Conservation (phyloP, 2,113 vertebrate species). For the Micromys minutus region DNA sequence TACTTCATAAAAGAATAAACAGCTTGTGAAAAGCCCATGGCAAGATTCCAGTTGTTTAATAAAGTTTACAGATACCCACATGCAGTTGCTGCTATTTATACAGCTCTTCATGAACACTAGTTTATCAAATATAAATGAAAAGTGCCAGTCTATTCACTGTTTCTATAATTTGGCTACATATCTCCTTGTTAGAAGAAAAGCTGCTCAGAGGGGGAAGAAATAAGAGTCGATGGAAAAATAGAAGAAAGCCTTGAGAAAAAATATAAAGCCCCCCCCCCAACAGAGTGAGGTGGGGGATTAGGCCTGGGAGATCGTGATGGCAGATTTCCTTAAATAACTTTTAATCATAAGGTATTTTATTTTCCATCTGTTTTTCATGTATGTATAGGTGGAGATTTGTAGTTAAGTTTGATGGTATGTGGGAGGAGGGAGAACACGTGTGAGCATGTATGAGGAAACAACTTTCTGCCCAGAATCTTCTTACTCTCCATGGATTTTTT, state of each 20-base stretch:
- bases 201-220: not conserved
- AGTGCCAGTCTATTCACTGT: constrained; percentile 14
- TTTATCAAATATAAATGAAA: not conserved
- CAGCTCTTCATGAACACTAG: not conserved
- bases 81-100: not conserved
- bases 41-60: not conserved
- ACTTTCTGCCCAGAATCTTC: not conserved
- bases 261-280: not conserved
- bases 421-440: no score
- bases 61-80: not conserved
- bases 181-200: not conserved
- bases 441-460: not conserved
- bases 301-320: not conserved
- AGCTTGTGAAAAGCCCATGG: not conserved
- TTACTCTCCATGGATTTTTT: no score
- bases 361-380: no score
- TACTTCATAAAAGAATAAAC: constrained; percentile 33
- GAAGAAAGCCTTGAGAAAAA: not conserved
- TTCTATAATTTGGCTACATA: not conserved
- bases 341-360: not conserved
- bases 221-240: not conserved
- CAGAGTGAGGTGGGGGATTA: rapidly evolving
- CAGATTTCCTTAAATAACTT: not conserved
- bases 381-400: not conserved
- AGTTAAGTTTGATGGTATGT: no score